Evolutionary conservation across 1,140 invertebrate genomes (phyloP), one percentile per base, ranked within the genome.

Genomic region (Whitmania pigra): DNA sequence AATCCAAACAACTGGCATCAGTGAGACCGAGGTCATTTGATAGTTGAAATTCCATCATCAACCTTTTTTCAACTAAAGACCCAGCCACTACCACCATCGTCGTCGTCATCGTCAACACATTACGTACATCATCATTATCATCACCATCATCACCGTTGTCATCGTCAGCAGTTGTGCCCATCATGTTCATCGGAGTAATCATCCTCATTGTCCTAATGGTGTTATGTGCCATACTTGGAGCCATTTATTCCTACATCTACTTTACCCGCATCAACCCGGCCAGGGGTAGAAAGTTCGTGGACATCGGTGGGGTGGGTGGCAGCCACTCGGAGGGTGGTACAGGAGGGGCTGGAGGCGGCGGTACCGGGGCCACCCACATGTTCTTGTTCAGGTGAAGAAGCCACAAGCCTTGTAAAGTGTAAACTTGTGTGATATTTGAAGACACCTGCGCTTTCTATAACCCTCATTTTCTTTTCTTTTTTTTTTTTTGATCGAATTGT

Each of bases 191-290:
- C 36, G 67, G 63, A n/a, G 63, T 53, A 4, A 73, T 73, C 25
- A 69, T 73, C n/a, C 36, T 73, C 25, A 73, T 73, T 49, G 72
- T 73, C 0, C 53, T 73, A 0, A 60, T 53, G 54, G 68, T 66
- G 25, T 67, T 73, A 25, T 73, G 72, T 27, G 72, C 72, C 53
- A 66, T 73, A 15, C 67, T 73, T 5, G 72, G 72, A 15, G 67
- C 68, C 67, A 73, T 73, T 43, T 73, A 73, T 40, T 68, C 67
- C 72, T 73, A 73, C 67, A 73, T 73, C 11, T 73, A 73, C 72
- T 73, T 68, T 67, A 73, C 72, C 15, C 67, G 68, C 22, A 73
- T 73, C 67, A 73, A 70, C 67, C 67, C 72, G 67, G 53, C 49
- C 43, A 31, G 63, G 13, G 63, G 67, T 43, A 60, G 67, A 5